Base-by-base conservation (phyloP, 2,113 vertebrate species). In the Argyrosomus japonicus region DNA sequence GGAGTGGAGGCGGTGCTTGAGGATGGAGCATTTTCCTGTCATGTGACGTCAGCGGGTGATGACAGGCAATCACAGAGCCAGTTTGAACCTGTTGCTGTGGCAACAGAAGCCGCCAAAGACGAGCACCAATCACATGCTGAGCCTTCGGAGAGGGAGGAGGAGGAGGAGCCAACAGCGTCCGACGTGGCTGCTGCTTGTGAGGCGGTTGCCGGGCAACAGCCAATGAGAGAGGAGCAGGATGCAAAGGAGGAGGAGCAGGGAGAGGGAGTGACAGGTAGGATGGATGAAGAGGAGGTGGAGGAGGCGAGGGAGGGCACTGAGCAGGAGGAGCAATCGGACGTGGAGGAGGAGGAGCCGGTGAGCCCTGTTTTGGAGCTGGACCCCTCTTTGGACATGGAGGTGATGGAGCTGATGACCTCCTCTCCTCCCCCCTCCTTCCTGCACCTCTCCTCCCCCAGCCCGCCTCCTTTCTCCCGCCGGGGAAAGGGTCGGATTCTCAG, bases 371-470 rank as follows among this genome's bases (percentile, higher is more conserved):
- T 92, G 29, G 90, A 91, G 5, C 65, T 93, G 58, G 91, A 92
- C 53, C 47, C 77, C 2, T 86, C 87, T 40, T 58, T 94, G 25
- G 92, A 94, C 61, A 63, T 58, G 81, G 93, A 93, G 77, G 91
- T 93, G 79, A 91, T 93, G 91, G 87, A 84, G 32, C 77, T 93
- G 60, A 93, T 93, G 87, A 40, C 68, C 29, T 74, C 88, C 7
- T 81, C 89, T 6, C 80, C 79, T 3, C 91, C 95, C n/a, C 83
- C 91, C 25, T 93, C 89, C 19, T 95, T 96, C 75, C 88, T 87
- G 19, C 89, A 91, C 82, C 93, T 94, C 87, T 93, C 91, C 9
- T 93, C 94, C 27, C 81, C 89, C 14, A 93, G 88, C 71, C 96
- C 94, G 0, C 93, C 94, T 14, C 74, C 63, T 3, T 90, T 58